Evolutionary conservation across 2,113 vertebrate genomes (phyloP).

Genomic region (Vulpes ferrilata): DNA sequence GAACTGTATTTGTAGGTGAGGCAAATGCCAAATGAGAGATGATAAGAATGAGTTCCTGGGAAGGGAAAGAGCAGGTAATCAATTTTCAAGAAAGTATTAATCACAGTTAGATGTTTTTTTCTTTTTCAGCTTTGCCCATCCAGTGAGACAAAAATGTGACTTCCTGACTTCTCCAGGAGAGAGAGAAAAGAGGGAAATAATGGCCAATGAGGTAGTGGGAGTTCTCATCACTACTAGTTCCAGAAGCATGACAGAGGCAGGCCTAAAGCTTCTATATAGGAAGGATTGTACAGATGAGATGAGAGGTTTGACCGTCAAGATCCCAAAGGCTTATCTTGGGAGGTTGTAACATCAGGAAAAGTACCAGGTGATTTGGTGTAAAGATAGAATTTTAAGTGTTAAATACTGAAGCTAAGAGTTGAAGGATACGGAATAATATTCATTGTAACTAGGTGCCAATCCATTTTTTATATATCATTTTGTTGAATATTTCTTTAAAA

Average conservation of each 20-base stretch:
- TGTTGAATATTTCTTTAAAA: slow-evolving; percentile 40
- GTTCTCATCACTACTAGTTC: neutral
- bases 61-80: neutral
- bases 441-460: neutral
- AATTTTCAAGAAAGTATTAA: neutral
- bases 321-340: neutral
- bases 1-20: neutral
- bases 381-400: neutral
- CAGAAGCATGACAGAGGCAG: neutral
- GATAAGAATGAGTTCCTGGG: neutral
- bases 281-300: neutral
- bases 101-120: neutral
- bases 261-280: neutral
- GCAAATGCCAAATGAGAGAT: neutral
- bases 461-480: neutral
- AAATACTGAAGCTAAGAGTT: neutral
- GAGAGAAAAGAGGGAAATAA: neutral
- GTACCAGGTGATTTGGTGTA: neutral
- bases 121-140: neutral
- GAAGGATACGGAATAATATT: neutral
- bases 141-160: neutral
- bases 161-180: neutral
- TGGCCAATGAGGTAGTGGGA: neutral
- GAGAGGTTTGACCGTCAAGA: neutral
- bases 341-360: neutral